Base-by-base conservation (phyloP, 1,140 invertebrate genomes). In the Potamilus streckersoni region DNA sequence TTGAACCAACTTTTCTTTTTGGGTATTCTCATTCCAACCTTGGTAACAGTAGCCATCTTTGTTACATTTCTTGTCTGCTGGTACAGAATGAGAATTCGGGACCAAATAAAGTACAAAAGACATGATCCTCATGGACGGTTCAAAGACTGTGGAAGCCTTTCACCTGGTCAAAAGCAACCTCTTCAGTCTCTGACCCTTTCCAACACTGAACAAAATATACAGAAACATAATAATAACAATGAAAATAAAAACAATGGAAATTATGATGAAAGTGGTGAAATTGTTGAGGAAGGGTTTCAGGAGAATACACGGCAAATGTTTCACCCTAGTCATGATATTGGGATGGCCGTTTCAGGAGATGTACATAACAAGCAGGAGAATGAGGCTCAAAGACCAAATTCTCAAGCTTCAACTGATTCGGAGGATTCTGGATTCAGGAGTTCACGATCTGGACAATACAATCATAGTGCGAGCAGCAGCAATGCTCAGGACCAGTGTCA, bases 11-110 rank as follows among this genome's bases (percentile, higher is more conserved):
- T 92, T 87, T 85, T 91, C 86, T 69, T 89, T 91, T 78, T 92
- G 89, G 71, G 93, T 84, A 84, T 90, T 89, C 76, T 92, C 89
- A 19, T 92, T 83, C 70, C 91, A 89, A 78, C 88, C 80, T 82
- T 92, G 86, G 84, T 92, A 91, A 74, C 92, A 83, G 81, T 90
- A 83, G 64, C 76, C 31, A 64, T 85, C 27, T 85, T 87, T 79
- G 79, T 86, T 67, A 65, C 85, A 66, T 87, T 88, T 81, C 82
- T 89, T 73, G 69, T 88, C 78, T 88, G 87, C 70, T 83, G 85
- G 80, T 82, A 88, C 72, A 77, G 84, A 60, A 78, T 78, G 71
- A 80, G 79, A 64, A 68, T 82, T 14, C 78, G 84, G 14, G 73
- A 77, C 57, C 75, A 83, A 57, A 78, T 85, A 12, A 73, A 80